A percentile compares a stretch with the other conserved stretches of the same genome.
phyloP scores from a whole-genome alignment of 2,888 invertebrate species.

The Leptopilina myrica region DNA sequence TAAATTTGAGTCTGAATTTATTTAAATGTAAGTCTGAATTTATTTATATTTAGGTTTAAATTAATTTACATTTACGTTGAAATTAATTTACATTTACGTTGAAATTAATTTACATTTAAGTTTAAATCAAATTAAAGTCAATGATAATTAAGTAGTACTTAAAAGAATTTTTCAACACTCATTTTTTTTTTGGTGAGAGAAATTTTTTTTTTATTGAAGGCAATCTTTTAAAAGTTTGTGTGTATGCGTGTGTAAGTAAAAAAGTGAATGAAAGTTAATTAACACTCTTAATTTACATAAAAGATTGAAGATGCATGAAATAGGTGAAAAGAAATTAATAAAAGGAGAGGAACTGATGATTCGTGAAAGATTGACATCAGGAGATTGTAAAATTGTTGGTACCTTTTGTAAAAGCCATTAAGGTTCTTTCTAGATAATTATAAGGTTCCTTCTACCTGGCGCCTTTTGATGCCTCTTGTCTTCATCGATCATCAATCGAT shows the following conservation, averaged over 20 bases:
- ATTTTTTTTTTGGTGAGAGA: too few species aligned
- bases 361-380: conserved; percentile 27
- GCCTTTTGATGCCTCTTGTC: conserved; percentile 66
- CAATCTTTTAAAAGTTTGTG: background rate
- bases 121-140: too few species aligned
- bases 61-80: too few species aligned
- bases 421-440: conserved; percentile 50
- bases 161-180: too few species aligned
- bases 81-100: too few species aligned
- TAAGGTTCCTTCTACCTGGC: conserved; percentile 54
- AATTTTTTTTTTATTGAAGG: too few species aligned
- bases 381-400: background rate
- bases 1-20: too few species aligned
- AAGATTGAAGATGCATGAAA: conserved; percentile 8
- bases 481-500: conserved; percentile 70
- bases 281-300: conserved; percentile 4
- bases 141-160: too few species aligned
- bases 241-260: background rate
- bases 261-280: conserved; percentile 3
- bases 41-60: too few species aligned
- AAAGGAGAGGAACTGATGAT: conserved; percentile 19
- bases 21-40: too few species aligned
- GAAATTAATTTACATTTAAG: too few species aligned
- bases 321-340: background rate
- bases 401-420: conserved; percentile 47